Evolutionary conservation across 2,113 vertebrate genomes (phyloP).

Genomic region (Actenoides lindsayi): DNA sequence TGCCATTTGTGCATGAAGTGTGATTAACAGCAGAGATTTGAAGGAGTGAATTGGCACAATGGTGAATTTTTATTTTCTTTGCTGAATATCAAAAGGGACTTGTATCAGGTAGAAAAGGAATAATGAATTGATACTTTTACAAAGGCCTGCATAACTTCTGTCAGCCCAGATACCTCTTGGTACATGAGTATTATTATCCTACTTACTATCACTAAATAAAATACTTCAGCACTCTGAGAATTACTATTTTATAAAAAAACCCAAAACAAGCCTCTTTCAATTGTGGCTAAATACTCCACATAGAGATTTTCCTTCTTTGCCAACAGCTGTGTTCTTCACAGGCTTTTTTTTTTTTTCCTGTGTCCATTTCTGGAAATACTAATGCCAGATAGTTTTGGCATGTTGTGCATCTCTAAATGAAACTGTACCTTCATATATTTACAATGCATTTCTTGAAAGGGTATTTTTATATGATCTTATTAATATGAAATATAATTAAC

Average conservation of each 20-base stretch:
- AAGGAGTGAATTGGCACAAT: background rate
- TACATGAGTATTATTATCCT: background rate
- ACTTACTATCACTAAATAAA: background rate
- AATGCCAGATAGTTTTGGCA: background rate
- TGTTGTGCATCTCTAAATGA: background rate
- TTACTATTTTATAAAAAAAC: background rate
- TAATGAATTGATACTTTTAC: background rate
- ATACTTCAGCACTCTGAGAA: background rate
- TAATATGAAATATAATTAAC: background rate
- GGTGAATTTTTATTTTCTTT: background rate
- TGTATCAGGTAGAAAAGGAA: background rate
- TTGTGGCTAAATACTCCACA: background rate
- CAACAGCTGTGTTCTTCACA: background rate
- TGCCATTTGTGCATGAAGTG: background rate
- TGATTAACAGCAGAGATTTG: background rate
- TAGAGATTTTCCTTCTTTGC: background rate
- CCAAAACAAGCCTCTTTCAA: background rate
- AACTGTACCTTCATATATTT: background rate
- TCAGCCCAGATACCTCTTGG: background rate
- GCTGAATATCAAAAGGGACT: background rate
- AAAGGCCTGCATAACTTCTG: constrained; percentile 1
- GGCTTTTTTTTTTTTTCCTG: background rate
- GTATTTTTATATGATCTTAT: constrained; percentile 1
- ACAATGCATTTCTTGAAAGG: background rate
- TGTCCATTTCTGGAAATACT: background rate